Evolutionary conservation across 2,888 invertebrate genomes (phyloP), one percentile per base, ranked within the genome.

Genomic region (Hybos culiciformis): DNA sequence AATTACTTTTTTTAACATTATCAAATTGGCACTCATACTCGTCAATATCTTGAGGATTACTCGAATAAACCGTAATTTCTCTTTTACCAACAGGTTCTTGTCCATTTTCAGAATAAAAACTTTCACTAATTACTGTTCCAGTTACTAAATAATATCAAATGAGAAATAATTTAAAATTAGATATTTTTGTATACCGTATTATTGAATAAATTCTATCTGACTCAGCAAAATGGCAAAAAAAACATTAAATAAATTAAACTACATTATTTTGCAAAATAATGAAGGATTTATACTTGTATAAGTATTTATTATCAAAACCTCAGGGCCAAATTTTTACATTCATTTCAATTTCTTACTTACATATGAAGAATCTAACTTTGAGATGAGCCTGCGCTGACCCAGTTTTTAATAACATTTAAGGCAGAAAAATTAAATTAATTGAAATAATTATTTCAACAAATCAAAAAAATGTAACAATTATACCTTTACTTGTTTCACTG

Each of bases 31-130:
- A 40, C 42, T 53, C 53, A 33, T 49, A 46, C 19, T 55, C 51
- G 12, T 56, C 54, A 44, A 66, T 44, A 45, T 65, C 63, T 23
- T 61, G 71, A 0, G 80, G 78, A 60, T 77, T 72, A 48, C 72
- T 74, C 39, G 80, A 78, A 63, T 81, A 83, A 50, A 79, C 75
- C 8, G 80, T 78, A 48, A 80, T 74, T 47, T 78, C 78, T 32
- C 83, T 73, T 44, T 77, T 72, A 37, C 80, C 80, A 39, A 74
- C 72, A 2, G 83, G 81, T 56, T 75, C 76, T 36, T 75, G 68
- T 29, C 80, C 81, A 65, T 79, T 78, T 57, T 77, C 75, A 18
- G 78, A 75, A 62, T 77, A 78, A 60, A 70, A 79, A 61, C 78
- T 75, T 63, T 78, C 75, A 37, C 72, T 74, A 52, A 80, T 70